phyloP scores from a whole-genome alignment of 1,140 invertebrate genomes.

The Acromyrmex charruanus region DNA sequence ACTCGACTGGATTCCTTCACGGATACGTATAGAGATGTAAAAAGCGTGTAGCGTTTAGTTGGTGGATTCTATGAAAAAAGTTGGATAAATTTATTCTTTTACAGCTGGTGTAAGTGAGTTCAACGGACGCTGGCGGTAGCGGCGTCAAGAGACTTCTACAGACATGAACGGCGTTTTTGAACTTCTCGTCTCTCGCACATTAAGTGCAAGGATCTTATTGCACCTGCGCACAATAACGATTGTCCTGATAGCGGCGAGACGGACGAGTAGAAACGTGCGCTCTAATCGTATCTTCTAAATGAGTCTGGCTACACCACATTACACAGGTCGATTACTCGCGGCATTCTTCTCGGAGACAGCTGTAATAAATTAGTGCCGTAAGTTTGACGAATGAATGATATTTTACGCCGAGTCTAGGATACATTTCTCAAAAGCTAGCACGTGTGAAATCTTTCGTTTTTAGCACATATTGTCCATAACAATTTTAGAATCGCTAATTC shows the following conservation, averaged over 20 bases:
- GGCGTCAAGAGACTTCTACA: conserved; percentile 54
- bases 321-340: conserved; percentile 47
- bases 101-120: conserved; percentile 58
- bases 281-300: conserved; percentile 55
- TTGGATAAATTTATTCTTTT: conserved; percentile 41
- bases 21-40: not conserved
- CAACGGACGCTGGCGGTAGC: conserved; percentile 52
- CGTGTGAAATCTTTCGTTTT: not conserved
- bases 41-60: not conserved
- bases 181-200: conserved; percentile 51
- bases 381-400: conserved; percentile 48
- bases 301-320: conserved; percentile 41
- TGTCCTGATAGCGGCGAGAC: conserved; percentile 54
- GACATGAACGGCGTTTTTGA: conserved; percentile 46
- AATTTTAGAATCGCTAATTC: not conserved
- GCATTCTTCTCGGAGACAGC: conserved; percentile 40
- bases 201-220: conserved; percentile 46
- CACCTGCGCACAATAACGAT: conserved; percentile 59
- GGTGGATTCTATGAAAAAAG: conserved; percentile 9
- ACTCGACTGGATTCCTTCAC: not conserved
- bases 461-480: not conserved
- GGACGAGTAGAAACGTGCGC: conserved; percentile 36
- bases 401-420: conserved; percentile 4
- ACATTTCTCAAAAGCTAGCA: not conserved
- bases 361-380: conserved; percentile 44